A percentile compares a stretch with the other conserved stretches of the same genome.
These are phyloP conservation scores for Felis chaus DNA, from an alignment of 2,113 vertebrate species.

Conservation along the genomic window DNA sequence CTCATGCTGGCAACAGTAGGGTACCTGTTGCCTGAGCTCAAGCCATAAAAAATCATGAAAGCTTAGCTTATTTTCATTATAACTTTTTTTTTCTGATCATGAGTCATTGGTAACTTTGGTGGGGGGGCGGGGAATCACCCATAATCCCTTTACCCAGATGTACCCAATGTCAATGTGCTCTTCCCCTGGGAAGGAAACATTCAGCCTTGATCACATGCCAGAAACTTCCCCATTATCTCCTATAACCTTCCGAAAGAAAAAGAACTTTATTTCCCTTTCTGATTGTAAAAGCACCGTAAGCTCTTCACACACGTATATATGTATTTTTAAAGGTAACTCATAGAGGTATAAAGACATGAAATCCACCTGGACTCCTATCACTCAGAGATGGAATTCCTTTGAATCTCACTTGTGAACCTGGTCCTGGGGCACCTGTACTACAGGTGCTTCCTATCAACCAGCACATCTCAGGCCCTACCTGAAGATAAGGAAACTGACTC, in stretches of 20 bases:
- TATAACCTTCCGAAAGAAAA: conserved; percentile 8
- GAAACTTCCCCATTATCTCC: background rate
- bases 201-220: background rate
- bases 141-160: background rate
- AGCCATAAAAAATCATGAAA: background rate
- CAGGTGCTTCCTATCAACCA: background rate
- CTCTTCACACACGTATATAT: background rate
- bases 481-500: background rate
- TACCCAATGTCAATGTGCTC: background rate
- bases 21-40: background rate
- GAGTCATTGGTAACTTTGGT: conserved; percentile 9
- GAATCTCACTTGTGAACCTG: background rate
- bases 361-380: background rate
- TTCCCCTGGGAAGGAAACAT: background rate
- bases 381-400: background rate
- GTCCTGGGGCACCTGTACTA: too few relatives aligned
- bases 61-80: background rate
- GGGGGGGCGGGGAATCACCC: background rate
- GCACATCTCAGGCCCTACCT: background rate
- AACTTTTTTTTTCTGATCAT: background rate
- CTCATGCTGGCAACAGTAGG: background rate
- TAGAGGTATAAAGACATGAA: background rate
- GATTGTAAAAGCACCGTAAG: background rate
- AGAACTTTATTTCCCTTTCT: background rate
- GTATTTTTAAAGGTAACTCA: background rate